phyloP scores from a whole-genome alignment of 2,888 invertebrate genomes.

The Patella ulyssiponensis region DNA sequence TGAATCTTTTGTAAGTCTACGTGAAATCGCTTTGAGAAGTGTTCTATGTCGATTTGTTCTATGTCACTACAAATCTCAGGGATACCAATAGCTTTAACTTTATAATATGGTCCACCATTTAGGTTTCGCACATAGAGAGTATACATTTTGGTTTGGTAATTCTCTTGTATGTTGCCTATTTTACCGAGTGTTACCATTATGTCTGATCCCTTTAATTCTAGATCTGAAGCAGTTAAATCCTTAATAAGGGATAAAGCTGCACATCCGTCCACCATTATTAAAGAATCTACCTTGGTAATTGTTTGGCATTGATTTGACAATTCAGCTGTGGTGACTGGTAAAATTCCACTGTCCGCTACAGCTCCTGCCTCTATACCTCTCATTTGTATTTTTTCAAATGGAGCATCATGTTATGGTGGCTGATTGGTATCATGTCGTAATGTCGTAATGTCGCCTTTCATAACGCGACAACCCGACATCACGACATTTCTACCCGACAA shows the following conservation, averaged over 20 bases:
- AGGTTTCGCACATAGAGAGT: not conserved
- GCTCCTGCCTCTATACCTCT: not conserved
- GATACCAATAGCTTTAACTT: not conserved
- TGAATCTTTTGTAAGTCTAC: not conserved
- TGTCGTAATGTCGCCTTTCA: too few relatives aligned
- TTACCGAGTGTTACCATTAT: conserved; percentile 5
- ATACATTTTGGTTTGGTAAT: not conserved
- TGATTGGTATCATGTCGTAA: too few relatives aligned
- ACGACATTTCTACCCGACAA: too few relatives aligned
- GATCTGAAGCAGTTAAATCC: not conserved
- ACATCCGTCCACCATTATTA: not conserved
- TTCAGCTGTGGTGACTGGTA: conserved; percentile 8
- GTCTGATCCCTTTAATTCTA: not conserved
- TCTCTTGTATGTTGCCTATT: conserved; percentile 6
- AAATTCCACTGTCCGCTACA: not conserved
- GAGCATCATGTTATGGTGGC: too few relatives aligned
- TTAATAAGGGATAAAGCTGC: conserved; percentile 1
- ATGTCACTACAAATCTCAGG: conserved; percentile 10
- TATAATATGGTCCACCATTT: conserved; percentile 11
- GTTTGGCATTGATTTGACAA: not conserved
- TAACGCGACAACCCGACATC: too few relatives aligned
- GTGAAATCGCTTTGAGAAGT: not conserved
- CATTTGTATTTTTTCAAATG: not conserved
- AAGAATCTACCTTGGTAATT: not conserved
- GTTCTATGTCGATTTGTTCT: not conserved